Conservation (phyloP, 2,113 vertebrate species). For the Murina feae region DNA sequence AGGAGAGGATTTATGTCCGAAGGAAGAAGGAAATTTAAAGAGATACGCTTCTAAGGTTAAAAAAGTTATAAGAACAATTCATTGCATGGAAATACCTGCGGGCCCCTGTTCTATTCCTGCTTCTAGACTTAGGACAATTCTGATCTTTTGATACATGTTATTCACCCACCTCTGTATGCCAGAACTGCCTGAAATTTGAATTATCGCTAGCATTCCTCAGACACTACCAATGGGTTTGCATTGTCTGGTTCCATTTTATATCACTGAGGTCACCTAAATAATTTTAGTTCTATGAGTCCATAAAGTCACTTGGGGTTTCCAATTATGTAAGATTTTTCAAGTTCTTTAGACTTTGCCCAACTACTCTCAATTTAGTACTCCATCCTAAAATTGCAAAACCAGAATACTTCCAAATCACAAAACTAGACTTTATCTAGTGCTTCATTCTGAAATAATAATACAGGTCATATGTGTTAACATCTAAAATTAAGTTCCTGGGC, state of each 20-base stretch:
- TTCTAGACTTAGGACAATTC: not conserved
- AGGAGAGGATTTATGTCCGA: not conserved
- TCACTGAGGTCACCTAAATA: not conserved
- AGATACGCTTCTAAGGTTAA: not conserved
- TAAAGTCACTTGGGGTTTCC: not conserved
- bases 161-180: not conserved
- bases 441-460: not conserved
- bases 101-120: not conserved
- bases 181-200: not conserved
- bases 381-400: not conserved
- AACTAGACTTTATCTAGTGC: not conserved
- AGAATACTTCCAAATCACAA: conserved; percentile 5
- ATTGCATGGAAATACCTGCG: not conserved
- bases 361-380: not conserved
- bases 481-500: conserved; percentile 52
- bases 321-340: not conserved
- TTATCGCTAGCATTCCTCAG: not conserved
- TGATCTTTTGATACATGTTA: not conserved
- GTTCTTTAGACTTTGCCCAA: not conserved
- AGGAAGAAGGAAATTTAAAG: not conserved
- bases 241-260: not conserved
- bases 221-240: not conserved
- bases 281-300: not conserved
- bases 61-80: not conserved
- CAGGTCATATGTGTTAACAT: not conserved